Percentiles rank a stretch among this genome's conserved stretches.
These are phyloP conservation scores for Chiroxiphia lanceolata DNA, from an alignment of 2,797 vertebrate genomes.

Conservation along the genomic window DNA sequence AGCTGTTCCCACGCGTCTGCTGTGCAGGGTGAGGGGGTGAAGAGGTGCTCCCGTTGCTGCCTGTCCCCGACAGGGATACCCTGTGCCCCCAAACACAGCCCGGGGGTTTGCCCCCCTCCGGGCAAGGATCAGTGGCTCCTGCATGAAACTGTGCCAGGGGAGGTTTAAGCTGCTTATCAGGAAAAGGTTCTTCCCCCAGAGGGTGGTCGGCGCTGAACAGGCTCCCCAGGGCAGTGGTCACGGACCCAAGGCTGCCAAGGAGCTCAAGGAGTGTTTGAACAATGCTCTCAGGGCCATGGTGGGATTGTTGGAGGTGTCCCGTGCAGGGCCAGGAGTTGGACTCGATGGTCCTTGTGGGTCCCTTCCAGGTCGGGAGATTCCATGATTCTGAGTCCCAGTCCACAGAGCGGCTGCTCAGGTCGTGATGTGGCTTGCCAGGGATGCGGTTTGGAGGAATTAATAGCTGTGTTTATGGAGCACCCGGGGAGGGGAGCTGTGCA, in stretches of 20 bases:
- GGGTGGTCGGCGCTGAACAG: background rate
- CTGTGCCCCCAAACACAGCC: background rate
- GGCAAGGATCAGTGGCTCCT: background rate
- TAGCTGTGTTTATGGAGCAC: background rate
- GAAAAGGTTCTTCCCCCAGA: background rate
- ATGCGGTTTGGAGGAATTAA: slow-evolving; percentile 14
- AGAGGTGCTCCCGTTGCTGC: background rate
- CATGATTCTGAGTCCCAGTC: background rate
- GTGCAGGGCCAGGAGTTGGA: background rate
- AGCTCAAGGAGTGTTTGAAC: background rate
- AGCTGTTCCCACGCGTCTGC: background rate
- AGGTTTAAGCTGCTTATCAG: rapidly evolving
- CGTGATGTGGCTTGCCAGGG: background rate
- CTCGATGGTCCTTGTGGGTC: background rate
- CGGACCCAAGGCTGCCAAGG: background rate
- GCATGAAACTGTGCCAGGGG: rapidly evolving
- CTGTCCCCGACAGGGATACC: background rate
- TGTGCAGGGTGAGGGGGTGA: rapidly evolving
- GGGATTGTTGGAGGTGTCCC: background rate
- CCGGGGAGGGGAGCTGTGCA: background rate
- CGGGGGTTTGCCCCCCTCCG: background rate
- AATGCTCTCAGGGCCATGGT: rapidly evolving
- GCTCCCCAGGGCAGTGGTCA: background rate
- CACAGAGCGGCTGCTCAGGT: background rate
- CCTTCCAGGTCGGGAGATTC: background rate